Base-by-base conservation (phyloP, 2,113 vertebrate species). In the Fulica atra region DNA sequence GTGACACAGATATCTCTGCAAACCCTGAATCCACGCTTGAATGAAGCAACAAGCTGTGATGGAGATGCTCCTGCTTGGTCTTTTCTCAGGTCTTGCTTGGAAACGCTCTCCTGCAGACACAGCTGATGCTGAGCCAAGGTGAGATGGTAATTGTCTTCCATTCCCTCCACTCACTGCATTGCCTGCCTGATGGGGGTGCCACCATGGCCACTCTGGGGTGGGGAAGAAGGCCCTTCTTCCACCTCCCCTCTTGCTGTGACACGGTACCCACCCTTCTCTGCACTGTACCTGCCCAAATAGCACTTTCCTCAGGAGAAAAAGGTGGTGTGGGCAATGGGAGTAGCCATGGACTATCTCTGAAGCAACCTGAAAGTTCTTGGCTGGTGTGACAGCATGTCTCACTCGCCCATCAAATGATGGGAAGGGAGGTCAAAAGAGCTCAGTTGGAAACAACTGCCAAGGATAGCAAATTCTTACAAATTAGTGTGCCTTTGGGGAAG, bases 381-480 rank as follows among this genome's bases (percentile, higher is more conserved):
- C 86, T 88, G 28, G 4, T 59, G 31, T 17, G 44, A 5, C 3
- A 51, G 16, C 29, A 8, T 8, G 9, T 80, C 33, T 76, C 1
- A 0, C 44, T 93, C 73, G 56, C 23, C 74, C 72, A 51, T 66
- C 13, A 17, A 59, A 80, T 26, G 40, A n/a, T 46, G 33, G 40
- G 35, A 96, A 95, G 42, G 40, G 71, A 90, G 90, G 92, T 97
- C 88, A 97, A 89, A 97, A 78, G 91, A 97, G 81, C 86, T 95
- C 91, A 95, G 56, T 59, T 91, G 86, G 95, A 95, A 98, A 92
- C 61, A 92, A 78, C 82, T 95, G 88, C 82, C 91, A 82, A 71
- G 72, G 91, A 92, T 50, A 88, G 68, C 57, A 91, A 95, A 95
- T 83, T 91, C 93, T 95, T 74, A 88, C 40, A 89, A 78, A 94